A percentile compares a stretch with the other conserved stretches of the same genome.
These are phyloP conservation scores for Apteryx mantelli DNA, from an alignment of 2,113 vertebrate species.

Conservation along the genomic window DNA sequence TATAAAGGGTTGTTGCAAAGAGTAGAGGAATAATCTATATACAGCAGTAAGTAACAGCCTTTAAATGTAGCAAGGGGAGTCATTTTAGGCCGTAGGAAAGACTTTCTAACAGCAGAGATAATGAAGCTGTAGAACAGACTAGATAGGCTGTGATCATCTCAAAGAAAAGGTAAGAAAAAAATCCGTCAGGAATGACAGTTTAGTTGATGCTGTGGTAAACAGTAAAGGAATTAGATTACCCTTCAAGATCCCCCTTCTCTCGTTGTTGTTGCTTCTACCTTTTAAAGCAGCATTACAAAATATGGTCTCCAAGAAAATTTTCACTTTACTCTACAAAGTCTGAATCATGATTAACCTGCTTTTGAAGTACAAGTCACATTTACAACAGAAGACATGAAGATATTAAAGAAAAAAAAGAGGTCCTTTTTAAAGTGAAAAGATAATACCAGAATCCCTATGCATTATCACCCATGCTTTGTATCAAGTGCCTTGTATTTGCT, in stretches of 20 bases:
- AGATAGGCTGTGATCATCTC: neutral
- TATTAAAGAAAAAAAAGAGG: neutral
- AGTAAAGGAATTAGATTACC: neutral
- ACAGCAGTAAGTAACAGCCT: neutral
- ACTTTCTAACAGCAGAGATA: neutral
- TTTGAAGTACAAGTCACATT: constrained; percentile 17
- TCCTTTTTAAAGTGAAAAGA: neutral
- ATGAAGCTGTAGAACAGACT: neutral
- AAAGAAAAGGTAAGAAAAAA: neutral
- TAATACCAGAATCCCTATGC: neutral
- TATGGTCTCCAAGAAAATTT: neutral
- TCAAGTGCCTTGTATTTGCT: neutral
- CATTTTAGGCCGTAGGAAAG: neutral
- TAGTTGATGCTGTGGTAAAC: neutral
- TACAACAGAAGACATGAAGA: neutral
- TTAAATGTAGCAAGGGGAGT: neutral
- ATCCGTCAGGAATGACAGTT: neutral
- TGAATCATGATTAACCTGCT: neutral
- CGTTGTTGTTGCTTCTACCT: neutral
- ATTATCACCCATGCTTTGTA: neutral
- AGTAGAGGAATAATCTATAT: neutral
- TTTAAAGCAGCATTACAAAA: constrained; percentile 5
- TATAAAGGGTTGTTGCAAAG: neutral
- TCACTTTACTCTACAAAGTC: neutral
- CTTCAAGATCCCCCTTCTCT: neutral